Evolutionary conservation across 2,888 invertebrate species (phyloP).

Genomic region (Noctuana brunneofusca): DNA sequence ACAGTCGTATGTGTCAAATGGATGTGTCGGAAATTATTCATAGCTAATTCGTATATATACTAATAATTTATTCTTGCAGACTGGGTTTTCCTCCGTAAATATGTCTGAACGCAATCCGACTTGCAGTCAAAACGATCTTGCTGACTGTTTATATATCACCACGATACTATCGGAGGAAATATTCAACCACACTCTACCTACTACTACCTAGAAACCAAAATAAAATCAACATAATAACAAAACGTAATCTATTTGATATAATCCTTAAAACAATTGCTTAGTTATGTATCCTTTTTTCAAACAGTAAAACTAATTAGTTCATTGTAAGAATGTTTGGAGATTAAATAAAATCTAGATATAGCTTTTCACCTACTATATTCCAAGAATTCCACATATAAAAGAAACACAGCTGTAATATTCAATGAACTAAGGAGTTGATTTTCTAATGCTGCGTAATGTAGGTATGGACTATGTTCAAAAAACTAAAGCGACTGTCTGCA

Average conservation of each 20-base stretch:
- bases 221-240: neutral
- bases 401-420: too few species aligned
- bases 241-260: neutral
- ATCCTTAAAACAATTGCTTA: neutral
- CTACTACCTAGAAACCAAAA: neutral
- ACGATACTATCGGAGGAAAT: neutral
- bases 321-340: neutral
- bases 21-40: too few species aligned
- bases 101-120: constrained; percentile 18
- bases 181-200: neutral
- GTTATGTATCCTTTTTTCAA: neutral
- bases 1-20: too few species aligned
- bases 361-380: too few species aligned
- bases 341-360: neutral
- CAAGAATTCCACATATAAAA: too few species aligned
- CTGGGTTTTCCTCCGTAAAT: constrained; percentile 15
- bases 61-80: constrained; percentile 19
- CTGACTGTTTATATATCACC: constrained; percentile 9
- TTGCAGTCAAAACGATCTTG: constrained; percentile 14
- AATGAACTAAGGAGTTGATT: too few species aligned
- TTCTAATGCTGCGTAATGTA: too few species aligned
- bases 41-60: constrained; percentile 1
- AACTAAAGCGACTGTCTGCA: too few species aligned
- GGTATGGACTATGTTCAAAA: too few species aligned
- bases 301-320: neutral